Evolutionary conservation across 2,888 invertebrate genomes (phyloP), one percentile per base, ranked within the genome.

Genomic region (Polydrusus cervinus): DNA sequence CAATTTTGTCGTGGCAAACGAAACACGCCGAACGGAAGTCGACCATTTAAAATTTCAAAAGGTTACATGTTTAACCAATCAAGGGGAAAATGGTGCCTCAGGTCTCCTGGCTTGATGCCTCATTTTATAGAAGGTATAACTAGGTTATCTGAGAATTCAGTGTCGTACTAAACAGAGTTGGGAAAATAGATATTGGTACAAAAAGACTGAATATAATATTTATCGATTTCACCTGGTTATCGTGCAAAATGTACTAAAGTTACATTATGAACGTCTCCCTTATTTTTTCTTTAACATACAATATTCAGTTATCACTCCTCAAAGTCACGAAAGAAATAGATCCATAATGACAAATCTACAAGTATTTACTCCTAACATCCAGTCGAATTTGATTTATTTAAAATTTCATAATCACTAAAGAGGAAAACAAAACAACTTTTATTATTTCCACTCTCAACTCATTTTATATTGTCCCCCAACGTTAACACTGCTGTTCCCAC

Each of bases 51-150:
- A 62, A 68, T 68, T 70, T 71, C 67, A 71, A 75, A 75, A 62
- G 67, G 62, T 71, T 71, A 71, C 62, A 68, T 71, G 68, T 71
- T 71, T 57, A 71, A 18, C 53, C 67, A 71, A 71, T 75, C 71
- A 70, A 71, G 64, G 53, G 66, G 43, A 72, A 67, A 66, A 38
- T 18, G 30, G 65, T 53, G 47, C 68, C 57, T 69, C 64, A 69
- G 55, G 51, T 69, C 55, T 57, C n/a, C 40, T 64, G 74, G 68
- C 68, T 68, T 74, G 74, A 69, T 69, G 68, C 64, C 74, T 62
- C 16, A 60, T 49, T 65, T 60, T 53, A 60, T 61, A 40, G 30
- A 68, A 61, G 25, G 57, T 45, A 40, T 16, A 38, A 69, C 69
- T 74, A 64, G 68, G 68, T 74, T 74, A 69, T 74, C 45, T 64